Conservation (phyloP, 2,888 invertebrate genomes). For the Dioctria linearis region DNA sequence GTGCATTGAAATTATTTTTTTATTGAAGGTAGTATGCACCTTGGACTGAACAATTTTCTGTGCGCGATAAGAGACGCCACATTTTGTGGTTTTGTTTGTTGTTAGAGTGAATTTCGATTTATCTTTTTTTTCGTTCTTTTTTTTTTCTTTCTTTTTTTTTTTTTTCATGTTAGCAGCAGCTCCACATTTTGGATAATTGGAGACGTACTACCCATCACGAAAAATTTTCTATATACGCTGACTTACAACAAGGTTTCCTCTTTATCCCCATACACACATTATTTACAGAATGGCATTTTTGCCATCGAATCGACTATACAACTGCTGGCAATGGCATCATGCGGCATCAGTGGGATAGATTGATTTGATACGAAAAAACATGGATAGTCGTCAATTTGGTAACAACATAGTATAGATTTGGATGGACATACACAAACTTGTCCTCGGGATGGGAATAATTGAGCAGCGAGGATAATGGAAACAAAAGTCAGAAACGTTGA, state of each 20-base stretch:
- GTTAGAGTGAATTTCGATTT: neutral
- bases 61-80: neutral
- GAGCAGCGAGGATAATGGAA: neutral
- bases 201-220: too few species aligned
- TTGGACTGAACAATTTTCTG: slow-evolving; percentile 10
- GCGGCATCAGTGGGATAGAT: neutral
- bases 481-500: neutral
- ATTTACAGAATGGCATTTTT: too few species aligned
- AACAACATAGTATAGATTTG: neutral
- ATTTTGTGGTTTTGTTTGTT: neutral
- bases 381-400: slow-evolving; percentile 2
- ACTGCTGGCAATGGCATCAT: too few species aligned
- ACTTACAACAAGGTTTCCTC: neutral
- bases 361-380: neutral
- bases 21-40: slow-evolving; percentile 12
- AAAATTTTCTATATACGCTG: too few species aligned
- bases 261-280: too few species aligned
- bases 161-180: neutral
- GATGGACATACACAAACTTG: neutral
- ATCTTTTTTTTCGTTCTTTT: neutral
- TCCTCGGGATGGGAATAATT: neutral
- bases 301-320: too few species aligned
- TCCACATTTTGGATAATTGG: too few species aligned
- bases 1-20: slow-evolving; percentile 37
- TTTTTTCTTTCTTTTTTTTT: slow-evolving; percentile 4